Percentiles rank a stretch among this genome's conserved stretches.
Evolutionary conservation across 2,888 invertebrate genomes (phyloP).

Genomic region (Limnephilus auricula): DNA sequence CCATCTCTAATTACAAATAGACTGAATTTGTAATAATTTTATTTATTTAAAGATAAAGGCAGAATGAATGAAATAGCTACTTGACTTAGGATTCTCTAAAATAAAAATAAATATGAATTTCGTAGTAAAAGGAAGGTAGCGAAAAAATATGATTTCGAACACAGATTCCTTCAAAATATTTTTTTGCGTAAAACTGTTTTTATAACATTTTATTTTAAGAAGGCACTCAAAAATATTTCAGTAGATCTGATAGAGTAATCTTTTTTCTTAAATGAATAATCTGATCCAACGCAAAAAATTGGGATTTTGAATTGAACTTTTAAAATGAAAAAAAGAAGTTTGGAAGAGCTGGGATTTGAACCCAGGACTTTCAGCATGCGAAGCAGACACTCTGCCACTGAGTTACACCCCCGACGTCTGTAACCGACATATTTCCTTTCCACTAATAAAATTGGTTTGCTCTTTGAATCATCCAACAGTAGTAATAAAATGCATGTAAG

Average conservation of each 20-base stretch:
- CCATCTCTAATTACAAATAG: too few relatives aligned
- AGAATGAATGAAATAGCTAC: neutral
- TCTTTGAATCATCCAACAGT: neutral
- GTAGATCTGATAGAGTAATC: too few relatives aligned
- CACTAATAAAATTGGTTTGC: neutral
- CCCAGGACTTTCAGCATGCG: conserved; percentile 83
- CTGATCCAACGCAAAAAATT: too few relatives aligned
- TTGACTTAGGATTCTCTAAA: neutral
- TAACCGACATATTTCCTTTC: neutral
- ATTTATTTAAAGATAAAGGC: neutral
- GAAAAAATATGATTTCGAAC: neutral
- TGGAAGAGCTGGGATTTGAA: conserved; percentile 83
- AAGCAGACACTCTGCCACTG: conserved; percentile 79
- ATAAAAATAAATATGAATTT: neutral
- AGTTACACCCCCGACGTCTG: conserved; percentile 73
- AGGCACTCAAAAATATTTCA: too few relatives aligned
- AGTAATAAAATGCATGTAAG: neutral
- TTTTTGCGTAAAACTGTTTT: too few relatives aligned
- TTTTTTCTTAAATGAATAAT: too few relatives aligned
- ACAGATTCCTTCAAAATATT: too few relatives aligned
- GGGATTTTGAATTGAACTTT: neutral
- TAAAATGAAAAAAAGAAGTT: conserved; percentile 42
- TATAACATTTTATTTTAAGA: too few relatives aligned
- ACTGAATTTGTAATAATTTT: neutral
- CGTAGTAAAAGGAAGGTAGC: neutral